A percentile compares a stretch with the other conserved stretches of the same genome.
phyloP scores from a whole-genome alignment of 2,797 vertebrate genomes.

The Delichon dasypus region DNA sequence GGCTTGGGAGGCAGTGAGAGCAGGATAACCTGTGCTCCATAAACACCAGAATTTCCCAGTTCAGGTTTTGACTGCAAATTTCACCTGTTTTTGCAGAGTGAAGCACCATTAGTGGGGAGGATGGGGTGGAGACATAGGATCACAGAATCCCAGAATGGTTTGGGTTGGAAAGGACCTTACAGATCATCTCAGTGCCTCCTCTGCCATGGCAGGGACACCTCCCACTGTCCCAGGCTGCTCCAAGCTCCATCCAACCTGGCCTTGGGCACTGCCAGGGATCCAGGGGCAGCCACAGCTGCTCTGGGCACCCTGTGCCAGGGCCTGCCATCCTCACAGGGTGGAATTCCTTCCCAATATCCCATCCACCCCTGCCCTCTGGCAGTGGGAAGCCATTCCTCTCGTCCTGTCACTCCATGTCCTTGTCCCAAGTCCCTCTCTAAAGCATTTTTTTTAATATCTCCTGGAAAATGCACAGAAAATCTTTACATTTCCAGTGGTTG shows the following conservation, averaged over 20 bases:
- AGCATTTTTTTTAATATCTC: not conserved
- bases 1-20: not conserved
- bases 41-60: not conserved
- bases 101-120: not conserved
- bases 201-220: not conserved
- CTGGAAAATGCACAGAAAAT: not conserved
- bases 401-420: not conserved
- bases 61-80: not conserved
- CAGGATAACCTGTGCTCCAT: not conserved
- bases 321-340: accelerated
- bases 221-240: accelerated
- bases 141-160: too few species aligned
- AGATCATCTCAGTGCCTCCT: accelerated
- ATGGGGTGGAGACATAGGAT: accelerated
- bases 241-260: accelerated
- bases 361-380: accelerated
- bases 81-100: not conserved
- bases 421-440: not conserved
- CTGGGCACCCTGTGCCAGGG: not conserved
- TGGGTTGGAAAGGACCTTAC: not conserved
- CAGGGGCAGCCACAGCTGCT: not conserved
- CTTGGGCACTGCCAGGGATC: not conserved
- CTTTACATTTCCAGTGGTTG: not conserved
- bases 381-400: not conserved
- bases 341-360: accelerated